phyloP scores from a whole-genome alignment of 2,113 vertebrate genomes.

The Piliocolobus tephrosceles region DNA sequence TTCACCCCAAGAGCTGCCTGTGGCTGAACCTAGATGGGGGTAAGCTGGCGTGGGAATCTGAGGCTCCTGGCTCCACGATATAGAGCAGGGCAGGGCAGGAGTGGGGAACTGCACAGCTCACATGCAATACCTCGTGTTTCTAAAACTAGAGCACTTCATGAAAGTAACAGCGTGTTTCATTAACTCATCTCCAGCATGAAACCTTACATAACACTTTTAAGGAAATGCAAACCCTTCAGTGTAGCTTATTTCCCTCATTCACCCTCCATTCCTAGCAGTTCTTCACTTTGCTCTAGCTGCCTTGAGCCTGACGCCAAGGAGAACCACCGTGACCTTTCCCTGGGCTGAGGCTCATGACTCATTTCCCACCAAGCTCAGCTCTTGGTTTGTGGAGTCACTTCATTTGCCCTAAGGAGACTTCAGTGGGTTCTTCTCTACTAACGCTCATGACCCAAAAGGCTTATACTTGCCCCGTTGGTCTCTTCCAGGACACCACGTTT shows the following conservation, averaged over 20 bases:
- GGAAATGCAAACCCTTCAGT: neutral
- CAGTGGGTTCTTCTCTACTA: neutral
- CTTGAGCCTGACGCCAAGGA: neutral
- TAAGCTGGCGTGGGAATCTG: neutral
- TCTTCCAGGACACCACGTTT: too few relatives aligned
- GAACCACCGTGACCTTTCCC: neutral
- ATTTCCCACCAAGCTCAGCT: neutral
- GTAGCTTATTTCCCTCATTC: neutral
- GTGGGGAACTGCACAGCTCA: too few relatives aligned
- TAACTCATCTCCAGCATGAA: neutral
- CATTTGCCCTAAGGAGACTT: neutral
- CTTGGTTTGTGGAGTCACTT: neutral
- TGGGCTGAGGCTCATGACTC: neutral
- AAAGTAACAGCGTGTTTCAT: neutral
- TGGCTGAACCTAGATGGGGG: neutral
- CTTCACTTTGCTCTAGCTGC: neutral
- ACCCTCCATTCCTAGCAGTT: neutral
- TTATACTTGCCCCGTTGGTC: neutral
- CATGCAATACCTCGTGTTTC: neutral
- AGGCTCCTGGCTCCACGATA: neutral
- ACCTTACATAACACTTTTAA: neutral
- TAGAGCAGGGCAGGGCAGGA: neutral
- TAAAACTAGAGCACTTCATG: neutral
- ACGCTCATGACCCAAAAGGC: accelerated
- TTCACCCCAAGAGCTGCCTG: neutral